Evolutionary conservation across 2,113 vertebrate species (phyloP).

Genomic region (Pseudorhombus dupliciocellatus): DNA sequence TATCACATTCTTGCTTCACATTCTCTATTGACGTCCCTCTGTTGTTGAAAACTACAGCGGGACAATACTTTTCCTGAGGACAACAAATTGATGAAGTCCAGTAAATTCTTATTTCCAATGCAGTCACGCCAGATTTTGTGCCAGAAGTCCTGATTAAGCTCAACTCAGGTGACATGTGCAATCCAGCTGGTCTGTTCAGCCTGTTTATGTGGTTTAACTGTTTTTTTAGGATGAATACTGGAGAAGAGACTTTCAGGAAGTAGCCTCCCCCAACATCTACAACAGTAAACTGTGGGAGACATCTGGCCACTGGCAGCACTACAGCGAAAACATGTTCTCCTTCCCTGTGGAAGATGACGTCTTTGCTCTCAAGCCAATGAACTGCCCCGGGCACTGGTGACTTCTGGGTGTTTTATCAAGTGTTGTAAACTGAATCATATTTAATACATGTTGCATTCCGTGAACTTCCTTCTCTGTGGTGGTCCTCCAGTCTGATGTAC

Average conservation of each 20-base stretch:
- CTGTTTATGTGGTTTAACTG: slow-evolving; percentile 20
- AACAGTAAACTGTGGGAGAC: slow-evolving; percentile 94
- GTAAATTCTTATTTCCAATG: slow-evolving; percentile 4
- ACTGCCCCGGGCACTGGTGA: slow-evolving; percentile 97
- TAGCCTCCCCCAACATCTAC: slow-evolving; percentile 92
- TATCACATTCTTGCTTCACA: background rate
- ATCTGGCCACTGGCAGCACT: slow-evolving; percentile 95
- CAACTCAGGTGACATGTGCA: slow-evolving; percentile 15
- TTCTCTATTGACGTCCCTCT: slow-evolving; percentile 23
- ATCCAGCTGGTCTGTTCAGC: background rate
- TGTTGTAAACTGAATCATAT: background rate
- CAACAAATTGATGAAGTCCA: slow-evolving; percentile 22
- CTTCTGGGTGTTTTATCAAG: slow-evolving; percentile 1
- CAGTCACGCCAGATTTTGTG: background rate
- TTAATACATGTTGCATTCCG: background rate
- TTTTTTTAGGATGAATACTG: slow-evolving; percentile 87
- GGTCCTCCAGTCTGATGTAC: slow-evolving; percentile 89
- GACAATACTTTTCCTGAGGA: background rate
- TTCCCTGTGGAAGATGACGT: slow-evolving; percentile 91
- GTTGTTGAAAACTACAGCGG: slow-evolving; percentile 12
- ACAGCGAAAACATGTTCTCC: slow-evolving; percentile 93
- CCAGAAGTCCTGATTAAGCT: slow-evolving; percentile 7
- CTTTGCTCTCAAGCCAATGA: slow-evolving; percentile 96
- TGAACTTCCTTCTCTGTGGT: slow-evolving; percentile 17
- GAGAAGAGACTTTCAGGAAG: slow-evolving; percentile 88